Percentiles rank a stretch among this genome's conserved stretches.
phyloP scores from a whole-genome alignment of 2,113 vertebrate genomes.

The Panthera tigris region DNA sequence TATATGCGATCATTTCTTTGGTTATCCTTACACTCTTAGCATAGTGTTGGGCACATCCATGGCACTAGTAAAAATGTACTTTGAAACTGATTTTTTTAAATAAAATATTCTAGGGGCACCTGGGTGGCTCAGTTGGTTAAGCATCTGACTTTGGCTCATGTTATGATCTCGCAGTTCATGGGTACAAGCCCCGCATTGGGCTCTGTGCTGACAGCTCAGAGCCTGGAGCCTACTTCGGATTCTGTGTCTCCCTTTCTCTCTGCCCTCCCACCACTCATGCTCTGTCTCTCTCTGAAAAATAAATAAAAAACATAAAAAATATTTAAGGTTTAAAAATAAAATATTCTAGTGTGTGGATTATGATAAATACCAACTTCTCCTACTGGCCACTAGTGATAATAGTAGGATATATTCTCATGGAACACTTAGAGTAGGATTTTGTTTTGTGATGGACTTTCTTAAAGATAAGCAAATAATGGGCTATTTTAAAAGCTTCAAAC shows the following conservation, averaged over 20 bases:
- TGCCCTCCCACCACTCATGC: no score
- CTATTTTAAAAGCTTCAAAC: conserved; percentile 18
- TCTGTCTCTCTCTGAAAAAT: no score
- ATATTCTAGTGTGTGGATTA: not conserved
- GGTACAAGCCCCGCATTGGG: no score
- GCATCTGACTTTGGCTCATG: no score
- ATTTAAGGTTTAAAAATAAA: not conserved
- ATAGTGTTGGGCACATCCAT: not conserved
- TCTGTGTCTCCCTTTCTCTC: no score
- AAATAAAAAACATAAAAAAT: no score
- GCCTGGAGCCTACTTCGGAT: no score
- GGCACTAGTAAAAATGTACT: not conserved
- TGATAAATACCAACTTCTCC: not conserved
- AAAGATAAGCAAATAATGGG: not conserved
- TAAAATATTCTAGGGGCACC: not conserved
- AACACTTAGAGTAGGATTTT: not conserved
- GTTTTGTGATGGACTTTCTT: not conserved
- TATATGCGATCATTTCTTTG: not conserved
- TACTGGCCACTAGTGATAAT: not conserved
- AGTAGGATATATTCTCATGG: not conserved
- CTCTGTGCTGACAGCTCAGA: no score
- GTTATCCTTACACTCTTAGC: not conserved
- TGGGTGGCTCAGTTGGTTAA: no score
- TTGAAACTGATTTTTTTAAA: not conserved
- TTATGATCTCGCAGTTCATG: no score